phyloP scores from a whole-genome alignment of 2,113 vertebrate genomes.

The Boulengeromyrus knoepffleri region DNA sequence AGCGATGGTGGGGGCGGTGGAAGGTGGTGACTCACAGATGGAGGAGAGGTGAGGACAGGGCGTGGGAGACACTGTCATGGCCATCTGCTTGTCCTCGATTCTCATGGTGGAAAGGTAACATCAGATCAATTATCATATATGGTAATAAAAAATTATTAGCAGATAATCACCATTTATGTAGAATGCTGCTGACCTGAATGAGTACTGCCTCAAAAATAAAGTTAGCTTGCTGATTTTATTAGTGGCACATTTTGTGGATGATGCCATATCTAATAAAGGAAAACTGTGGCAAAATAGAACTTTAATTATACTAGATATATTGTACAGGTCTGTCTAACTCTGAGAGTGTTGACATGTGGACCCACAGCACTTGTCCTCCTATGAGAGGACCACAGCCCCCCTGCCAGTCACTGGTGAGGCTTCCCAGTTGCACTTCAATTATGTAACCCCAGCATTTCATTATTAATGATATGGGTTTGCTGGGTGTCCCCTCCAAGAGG shows the following conservation, averaged over 20 bases:
- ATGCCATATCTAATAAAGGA: neutral
- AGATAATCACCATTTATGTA: neutral
- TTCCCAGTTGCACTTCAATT: neutral
- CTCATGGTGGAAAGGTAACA: neutral
- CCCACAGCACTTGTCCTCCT: neutral
- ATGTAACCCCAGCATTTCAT: neutral
- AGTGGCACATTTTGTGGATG: neutral
- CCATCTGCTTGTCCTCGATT: neutral
- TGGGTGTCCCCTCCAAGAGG: neutral
- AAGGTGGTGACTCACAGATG: neutral
- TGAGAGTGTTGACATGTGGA: neutral
- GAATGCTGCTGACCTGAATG: neutral
- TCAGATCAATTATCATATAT: neutral
- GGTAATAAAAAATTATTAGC: neutral
- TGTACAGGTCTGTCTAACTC: neutral
- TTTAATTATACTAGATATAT: neutral
- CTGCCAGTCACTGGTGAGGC: neutral
- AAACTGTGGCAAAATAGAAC: neutral
- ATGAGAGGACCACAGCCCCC: neutral
- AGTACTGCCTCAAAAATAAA: neutral
- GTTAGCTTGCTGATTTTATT: neutral
- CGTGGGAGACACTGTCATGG: neutral
- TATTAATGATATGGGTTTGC: neutral
- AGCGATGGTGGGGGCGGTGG: neutral
- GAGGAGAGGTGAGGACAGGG: neutral